These are phyloP conservation scores for Tipula helvola DNA, from an alignment of 2,888 invertebrate genomes.

Conservation along the genomic window DNA sequence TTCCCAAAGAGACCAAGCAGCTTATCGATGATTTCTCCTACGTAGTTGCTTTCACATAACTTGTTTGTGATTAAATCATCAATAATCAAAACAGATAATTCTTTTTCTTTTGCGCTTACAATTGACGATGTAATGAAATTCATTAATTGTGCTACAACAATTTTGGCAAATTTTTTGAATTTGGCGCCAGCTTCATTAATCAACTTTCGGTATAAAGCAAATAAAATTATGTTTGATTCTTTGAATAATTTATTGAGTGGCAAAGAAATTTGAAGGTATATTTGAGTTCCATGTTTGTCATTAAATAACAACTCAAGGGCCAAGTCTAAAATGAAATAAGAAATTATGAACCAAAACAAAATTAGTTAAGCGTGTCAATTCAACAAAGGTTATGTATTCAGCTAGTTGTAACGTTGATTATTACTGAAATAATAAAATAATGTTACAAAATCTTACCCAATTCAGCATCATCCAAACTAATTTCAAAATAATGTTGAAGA, in stretches of 20 bases:
- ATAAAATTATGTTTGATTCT: slow-evolving; percentile 20
- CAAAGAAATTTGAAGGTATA: slow-evolving; percentile 18
- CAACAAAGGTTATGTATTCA: too few relatives aligned
- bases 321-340: slow-evolving; percentile 16
- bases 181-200: slow-evolving; percentile 16
- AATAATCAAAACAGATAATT: slow-evolving; percentile 20
- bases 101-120: slow-evolving; percentile 23
- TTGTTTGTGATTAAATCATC: slow-evolving; percentile 18
- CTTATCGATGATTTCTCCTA: slow-evolving; percentile 15
- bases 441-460: slow-evolving; percentile 17
- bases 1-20: slow-evolving; percentile 16
- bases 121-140: slow-evolving; percentile 18
- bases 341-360: background rate
- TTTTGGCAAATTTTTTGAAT: background rate
- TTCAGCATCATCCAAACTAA: slow-evolving; percentile 18
- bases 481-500: slow-evolving; percentile 19
- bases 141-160: slow-evolving; percentile 17
- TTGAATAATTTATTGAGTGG: slow-evolving; percentile 18
- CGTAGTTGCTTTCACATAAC: slow-evolving; percentile 14
- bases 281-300: slow-evolving; percentile 18
- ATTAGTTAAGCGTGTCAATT: too few relatives aligned
- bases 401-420: too few relatives aligned
- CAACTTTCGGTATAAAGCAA: slow-evolving; percentile 20
- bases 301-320: slow-evolving; percentile 20
- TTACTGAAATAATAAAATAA: background rate